phyloP scores from a whole-genome alignment of 2,113 vertebrate genomes.

The Stomatorhinus ivindoensis region DNA sequence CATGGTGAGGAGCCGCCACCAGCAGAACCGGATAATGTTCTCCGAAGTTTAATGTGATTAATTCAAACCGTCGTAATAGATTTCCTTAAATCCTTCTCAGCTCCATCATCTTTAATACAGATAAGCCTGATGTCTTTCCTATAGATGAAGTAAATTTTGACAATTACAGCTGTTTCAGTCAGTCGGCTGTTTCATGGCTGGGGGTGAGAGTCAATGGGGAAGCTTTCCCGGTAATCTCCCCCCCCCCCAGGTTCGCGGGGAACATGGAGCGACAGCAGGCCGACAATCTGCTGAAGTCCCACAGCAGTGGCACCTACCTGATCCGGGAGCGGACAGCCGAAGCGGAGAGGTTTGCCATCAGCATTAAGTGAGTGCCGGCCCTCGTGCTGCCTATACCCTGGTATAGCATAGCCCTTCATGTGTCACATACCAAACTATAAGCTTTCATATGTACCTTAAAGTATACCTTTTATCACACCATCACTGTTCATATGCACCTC shows the following conservation, averaged over 20 bases:
- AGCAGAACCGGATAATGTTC: neutral
- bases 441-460: neutral
- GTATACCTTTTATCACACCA: neutral
- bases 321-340: constrained; percentile 89
- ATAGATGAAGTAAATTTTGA: neutral
- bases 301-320: constrained; percentile 88
- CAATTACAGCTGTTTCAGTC: neutral
- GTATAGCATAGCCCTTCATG: neutral
- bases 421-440: neutral
- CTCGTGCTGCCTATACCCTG: neutral
- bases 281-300: constrained; percentile 86
- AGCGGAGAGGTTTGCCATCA: constrained; percentile 93
- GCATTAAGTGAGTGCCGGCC: constrained; percentile 80
- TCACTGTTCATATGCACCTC: neutral
- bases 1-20: constrained; percentile 66
- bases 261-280: constrained; percentile 95
- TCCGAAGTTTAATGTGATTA: neutral
- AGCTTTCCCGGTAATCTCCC: neutral
- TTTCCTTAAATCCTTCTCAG: neutral
- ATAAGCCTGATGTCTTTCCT: neutral
- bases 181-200: neutral
- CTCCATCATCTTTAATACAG: neutral
- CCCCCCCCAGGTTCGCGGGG: constrained; percentile 78
- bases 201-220: neutral
- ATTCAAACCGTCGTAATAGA: neutral